Evolutionary conservation across 2,797 vertebrate genomes (phyloP).

Genomic region (Pangasius sanitwongsei): DNA sequence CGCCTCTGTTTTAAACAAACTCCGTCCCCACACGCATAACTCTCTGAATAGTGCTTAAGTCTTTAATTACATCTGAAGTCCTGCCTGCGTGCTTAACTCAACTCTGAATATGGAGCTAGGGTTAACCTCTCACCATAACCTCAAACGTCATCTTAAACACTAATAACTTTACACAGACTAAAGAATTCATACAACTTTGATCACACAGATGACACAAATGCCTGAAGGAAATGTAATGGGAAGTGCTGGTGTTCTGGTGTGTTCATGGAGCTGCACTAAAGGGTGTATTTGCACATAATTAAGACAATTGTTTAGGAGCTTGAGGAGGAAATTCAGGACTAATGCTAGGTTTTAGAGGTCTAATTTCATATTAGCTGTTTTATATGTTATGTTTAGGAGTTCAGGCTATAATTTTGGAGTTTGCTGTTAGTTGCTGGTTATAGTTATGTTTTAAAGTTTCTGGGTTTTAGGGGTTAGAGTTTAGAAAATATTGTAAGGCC

Average conservation of each 20-base stretch:
- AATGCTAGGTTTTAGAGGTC: background rate
- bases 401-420: background rate
- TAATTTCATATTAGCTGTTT: background rate
- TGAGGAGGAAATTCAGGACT: background rate
- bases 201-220: background rate
- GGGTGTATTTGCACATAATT: background rate
- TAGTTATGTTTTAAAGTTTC: background rate
- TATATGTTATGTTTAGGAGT: background rate
- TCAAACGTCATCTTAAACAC: background rate
- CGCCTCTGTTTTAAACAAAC: background rate
- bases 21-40: background rate
- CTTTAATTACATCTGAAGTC: background rate
- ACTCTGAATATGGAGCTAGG: constrained; percentile 10
- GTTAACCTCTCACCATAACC: background rate
- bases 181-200: background rate
- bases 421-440: background rate
- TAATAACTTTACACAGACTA: background rate
- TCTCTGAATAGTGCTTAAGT: background rate
- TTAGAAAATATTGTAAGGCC: background rate
- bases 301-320: background rate
- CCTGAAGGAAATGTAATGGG: background rate
- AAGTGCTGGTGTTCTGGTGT: constrained; percentile 24
- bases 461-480: background rate
- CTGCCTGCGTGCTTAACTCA: background rate
- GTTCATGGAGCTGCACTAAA: constrained; percentile 10